Evolutionary conservation across 2,113 vertebrate genomes (phyloP), one percentile per base, ranked within the genome.

Genomic region (Macquaria ambigua): DNA sequence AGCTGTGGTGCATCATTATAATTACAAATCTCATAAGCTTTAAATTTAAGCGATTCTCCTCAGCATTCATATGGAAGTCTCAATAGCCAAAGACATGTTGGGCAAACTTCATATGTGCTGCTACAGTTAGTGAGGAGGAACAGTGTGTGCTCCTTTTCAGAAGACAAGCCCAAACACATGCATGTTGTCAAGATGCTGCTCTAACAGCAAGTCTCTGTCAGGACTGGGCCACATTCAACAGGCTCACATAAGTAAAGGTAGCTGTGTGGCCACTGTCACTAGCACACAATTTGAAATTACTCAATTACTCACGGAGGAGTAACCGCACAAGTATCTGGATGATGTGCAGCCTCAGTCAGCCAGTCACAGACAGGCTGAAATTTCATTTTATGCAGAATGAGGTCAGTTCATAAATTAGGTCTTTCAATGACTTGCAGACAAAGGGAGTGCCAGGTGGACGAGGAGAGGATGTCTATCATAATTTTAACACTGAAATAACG

Each of bases 131-230:
- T 67, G 66, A 55, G 4, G 61, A 74, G 37, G 67, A 79, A 64
- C 74, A 74, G 58, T 52, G 62, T 79, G 82, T 81, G 58, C 46
- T 69, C 7, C 56, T 46, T 15, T 62, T 64, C 16, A 70, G 37
- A 20, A 77, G 84, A 79, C 86, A 91, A 86, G 91, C 70, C 87
- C 84, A 84, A 89, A 93, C 86, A 92, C 79, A 91, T 85, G 86
- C 75, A 88, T 31, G 28, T 31, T 68, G 66, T 82, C 71, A 81
- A 61, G 70, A 74, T 64, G 82, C 43, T 82, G 58, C 53, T 82
- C 77, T 39, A 16, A 41, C 74, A 77, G 31, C 59, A 72, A 20
- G 41, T 79, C 61, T 58, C 61, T 58, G 52, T 84, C 74, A 85
- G 66, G 74, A 81, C 77, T 72, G 48, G 74, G 67, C 63, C 78